Conservation (phyloP, 2,888 invertebrate species). For the Pseudococcus jackbeardsleyi region DNA sequence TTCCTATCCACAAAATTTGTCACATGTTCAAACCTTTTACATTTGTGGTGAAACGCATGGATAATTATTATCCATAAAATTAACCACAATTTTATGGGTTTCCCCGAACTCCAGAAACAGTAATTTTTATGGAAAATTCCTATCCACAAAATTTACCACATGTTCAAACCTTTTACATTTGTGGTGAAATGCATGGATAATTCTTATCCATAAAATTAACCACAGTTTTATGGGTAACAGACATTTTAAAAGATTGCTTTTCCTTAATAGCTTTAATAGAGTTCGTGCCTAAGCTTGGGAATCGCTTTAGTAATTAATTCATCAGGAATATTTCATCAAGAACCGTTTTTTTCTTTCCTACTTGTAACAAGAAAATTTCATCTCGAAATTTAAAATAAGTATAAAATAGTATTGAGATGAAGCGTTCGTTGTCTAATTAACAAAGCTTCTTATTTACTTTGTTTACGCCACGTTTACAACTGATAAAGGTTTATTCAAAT, state of each 20-base stretch:
- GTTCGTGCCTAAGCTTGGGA: slow-evolving; percentile 22
- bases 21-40: too few relatives aligned
- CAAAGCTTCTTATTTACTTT: slow-evolving; percentile 34
- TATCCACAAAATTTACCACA: too few relatives aligned
- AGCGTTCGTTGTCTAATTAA: slow-evolving; percentile 42
- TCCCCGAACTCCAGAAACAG: too few relatives aligned
- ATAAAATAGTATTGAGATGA: neutral
- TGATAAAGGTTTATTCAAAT: slow-evolving; percentile 50
- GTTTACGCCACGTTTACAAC: slow-evolving; percentile 16
- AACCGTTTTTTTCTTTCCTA: neutral
- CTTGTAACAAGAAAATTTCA: neutral
- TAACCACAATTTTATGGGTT: too few relatives aligned
- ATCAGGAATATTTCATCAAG: neutral
- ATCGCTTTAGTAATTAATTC: slow-evolving; percentile 26
- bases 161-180: too few relatives aligned
- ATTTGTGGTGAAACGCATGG: too few relatives aligned
- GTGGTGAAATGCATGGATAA: too few relatives aligned
- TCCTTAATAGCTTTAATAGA: slow-evolving; percentile 4
- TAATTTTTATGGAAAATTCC: too few relatives aligned
- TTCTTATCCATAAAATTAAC: too few relatives aligned
- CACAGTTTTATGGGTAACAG: too few relatives aligned
- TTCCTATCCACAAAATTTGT: too few relatives aligned
- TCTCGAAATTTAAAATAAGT: neutral
- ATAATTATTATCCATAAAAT: too few relatives aligned
- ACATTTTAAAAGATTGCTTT: neutral